These are phyloP conservation scores for Colossoma macropomum DNA, from an alignment of 2,113 vertebrate genomes.

Conservation along the genomic window DNA sequence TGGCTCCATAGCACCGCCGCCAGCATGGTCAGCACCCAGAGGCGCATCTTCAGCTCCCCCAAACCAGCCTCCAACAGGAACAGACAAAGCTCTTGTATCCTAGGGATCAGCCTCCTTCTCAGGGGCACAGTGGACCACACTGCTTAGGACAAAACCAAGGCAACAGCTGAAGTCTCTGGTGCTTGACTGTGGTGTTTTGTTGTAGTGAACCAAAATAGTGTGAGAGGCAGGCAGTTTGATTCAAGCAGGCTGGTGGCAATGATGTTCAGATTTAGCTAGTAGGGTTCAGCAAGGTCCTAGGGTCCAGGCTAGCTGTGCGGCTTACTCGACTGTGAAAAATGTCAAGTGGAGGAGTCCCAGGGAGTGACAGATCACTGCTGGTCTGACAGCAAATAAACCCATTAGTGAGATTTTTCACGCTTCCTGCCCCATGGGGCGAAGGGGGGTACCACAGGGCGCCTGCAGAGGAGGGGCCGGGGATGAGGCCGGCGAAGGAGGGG, in stretches of 20 bases:
- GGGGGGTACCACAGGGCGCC: slow-evolving; percentile 68
- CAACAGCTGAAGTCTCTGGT: not conserved
- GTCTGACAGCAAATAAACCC: slow-evolving; percentile 84
- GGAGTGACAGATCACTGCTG: slow-evolving; percentile 78
- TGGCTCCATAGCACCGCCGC: slow-evolving; percentile 84
- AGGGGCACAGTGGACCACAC: slow-evolving; percentile 25
- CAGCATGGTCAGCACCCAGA: slow-evolving; percentile 79
- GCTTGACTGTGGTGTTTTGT: slow-evolving; percentile 12
- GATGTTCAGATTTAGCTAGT: slow-evolving; percentile 60
- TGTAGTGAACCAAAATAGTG: slow-evolving; percentile 24
- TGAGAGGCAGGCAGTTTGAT: slow-evolving; percentile 32
- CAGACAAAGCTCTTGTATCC: slow-evolving; percentile 26
- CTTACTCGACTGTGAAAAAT: slow-evolving; percentile 82
- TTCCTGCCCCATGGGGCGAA: slow-evolving; percentile 80
- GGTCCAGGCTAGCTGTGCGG: slow-evolving; percentile 63
- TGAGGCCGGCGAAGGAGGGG: slow-evolving; percentile 53
- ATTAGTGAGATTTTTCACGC: slow-evolving; percentile 84
- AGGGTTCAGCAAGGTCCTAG: slow-evolving; percentile 59
- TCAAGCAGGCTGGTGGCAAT: slow-evolving; percentile 64
- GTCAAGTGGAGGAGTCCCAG: slow-evolving; percentile 77
- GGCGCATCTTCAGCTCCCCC: slow-evolving; percentile 75
- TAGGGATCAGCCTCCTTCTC: not conserved
- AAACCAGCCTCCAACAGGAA: slow-evolving; percentile 36
- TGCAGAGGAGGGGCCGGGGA: slow-evolving; percentile 39
- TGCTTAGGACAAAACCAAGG: not conserved